phyloP scores from a whole-genome alignment of 2,113 vertebrate genomes.

The Lates calcarifer region DNA sequence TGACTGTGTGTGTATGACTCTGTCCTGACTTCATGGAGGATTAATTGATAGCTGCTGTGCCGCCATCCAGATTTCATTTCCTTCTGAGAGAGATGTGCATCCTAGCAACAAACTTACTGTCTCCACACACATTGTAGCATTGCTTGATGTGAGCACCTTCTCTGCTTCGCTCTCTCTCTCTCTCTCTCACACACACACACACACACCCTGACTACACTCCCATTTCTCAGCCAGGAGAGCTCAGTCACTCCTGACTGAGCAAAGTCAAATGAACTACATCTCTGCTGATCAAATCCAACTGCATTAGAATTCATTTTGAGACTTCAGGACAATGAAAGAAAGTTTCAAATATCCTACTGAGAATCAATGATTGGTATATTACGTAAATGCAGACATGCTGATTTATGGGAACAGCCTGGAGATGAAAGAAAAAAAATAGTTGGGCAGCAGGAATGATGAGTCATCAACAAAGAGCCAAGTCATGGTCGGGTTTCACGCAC shows the following conservation, averaged over 20 bases:
- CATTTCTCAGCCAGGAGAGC: slow-evolving; percentile 39
- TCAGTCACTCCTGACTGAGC: slow-evolving; percentile 42
- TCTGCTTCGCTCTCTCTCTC: neutral
- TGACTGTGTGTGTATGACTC: slow-evolving; percentile 22
- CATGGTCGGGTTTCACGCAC: slow-evolving; percentile 17
- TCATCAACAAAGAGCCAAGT: slow-evolving; percentile 54
- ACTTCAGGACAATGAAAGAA: slow-evolving; percentile 45
- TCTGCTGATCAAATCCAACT: slow-evolving; percentile 51
- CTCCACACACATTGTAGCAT: slow-evolving; percentile 11
- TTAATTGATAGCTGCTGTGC: slow-evolving; percentile 75
- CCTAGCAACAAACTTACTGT: slow-evolving; percentile 76
- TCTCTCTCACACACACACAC: slow-evolving; percentile 8
- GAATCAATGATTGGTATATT: slow-evolving; percentile 39
- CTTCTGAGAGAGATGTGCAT: slow-evolving; percentile 70
- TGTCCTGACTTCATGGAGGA: slow-evolving; percentile 59
- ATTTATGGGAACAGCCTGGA: slow-evolving; percentile 48
- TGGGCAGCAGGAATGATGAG: slow-evolving; percentile 36
- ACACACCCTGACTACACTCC: neutral
- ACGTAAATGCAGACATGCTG: slow-evolving; percentile 24
- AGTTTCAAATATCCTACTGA: no score
- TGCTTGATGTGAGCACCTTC: slow-evolving; percentile 53
- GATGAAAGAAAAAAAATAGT: slow-evolving; percentile 31
- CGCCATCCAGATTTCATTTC: slow-evolving; percentile 75
- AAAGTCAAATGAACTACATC: slow-evolving; percentile 46
- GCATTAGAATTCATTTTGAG: slow-evolving; percentile 64